phyloP scores from a whole-genome alignment of 2,888 invertebrate genomes.

The Actias luna region DNA sequence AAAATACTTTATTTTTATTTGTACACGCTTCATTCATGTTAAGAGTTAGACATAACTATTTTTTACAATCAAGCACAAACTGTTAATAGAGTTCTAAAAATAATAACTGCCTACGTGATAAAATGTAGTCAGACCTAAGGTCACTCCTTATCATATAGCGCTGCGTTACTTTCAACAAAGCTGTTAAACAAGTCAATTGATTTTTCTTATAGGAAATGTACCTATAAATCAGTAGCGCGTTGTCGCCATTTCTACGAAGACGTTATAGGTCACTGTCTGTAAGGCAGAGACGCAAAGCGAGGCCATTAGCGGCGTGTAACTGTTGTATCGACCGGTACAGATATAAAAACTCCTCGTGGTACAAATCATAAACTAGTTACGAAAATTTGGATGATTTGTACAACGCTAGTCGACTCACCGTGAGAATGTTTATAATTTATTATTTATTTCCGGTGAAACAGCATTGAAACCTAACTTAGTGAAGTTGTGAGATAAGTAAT shows the following conservation, averaged over 20 bases:
- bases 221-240: slow-evolving; percentile 30
- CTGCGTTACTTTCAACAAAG: slow-evolving; percentile 7
- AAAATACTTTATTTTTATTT: too few species aligned
- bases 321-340: slow-evolving; percentile 53
- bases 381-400: not conserved
- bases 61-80: too few species aligned
- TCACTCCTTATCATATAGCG: not conserved
- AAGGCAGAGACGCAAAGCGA: slow-evolving; percentile 47
- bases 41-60: too few species aligned
- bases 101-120: not conserved
- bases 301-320: slow-evolving; percentile 55
- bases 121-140: not conserved
- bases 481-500: not conserved
- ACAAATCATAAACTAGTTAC: slow-evolving; percentile 25
- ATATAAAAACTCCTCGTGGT: slow-evolving; percentile 44
- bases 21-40: too few species aligned
- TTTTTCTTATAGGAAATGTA: slow-evolving; percentile 27
- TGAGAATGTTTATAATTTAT: not conserved
- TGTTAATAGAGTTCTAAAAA: too few species aligned
- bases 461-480: not conserved
- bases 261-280: slow-evolving; percentile 62
- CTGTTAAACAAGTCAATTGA: slow-evolving; percentile 12
- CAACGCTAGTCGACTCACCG: not conserved
- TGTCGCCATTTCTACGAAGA: slow-evolving; percentile 39
- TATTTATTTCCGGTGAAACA: not conserved